Evolutionary conservation across 2,888 invertebrate species (phyloP).

Genomic region (Synergus gifuensis): DNA sequence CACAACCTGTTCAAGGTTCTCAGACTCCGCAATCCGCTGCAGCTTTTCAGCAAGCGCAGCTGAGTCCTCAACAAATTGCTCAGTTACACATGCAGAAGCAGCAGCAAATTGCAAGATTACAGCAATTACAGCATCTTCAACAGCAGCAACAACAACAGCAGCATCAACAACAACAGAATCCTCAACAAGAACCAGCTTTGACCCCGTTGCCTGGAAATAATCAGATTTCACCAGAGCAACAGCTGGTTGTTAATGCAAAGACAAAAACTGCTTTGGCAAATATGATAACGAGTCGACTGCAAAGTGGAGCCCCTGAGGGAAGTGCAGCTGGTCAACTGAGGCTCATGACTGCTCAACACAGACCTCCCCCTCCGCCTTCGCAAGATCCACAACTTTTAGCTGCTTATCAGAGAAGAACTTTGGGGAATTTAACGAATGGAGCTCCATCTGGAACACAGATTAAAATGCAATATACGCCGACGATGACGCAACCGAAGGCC

Average conservation of each 20-base stretch:
- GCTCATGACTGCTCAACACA: conserved; percentile 91
- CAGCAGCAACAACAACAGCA: conserved; percentile 83
- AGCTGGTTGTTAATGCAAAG: conserved; percentile 88
- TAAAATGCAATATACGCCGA: conserved; percentile 74
- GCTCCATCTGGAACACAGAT: conserved; percentile 72
- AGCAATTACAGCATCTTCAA: conserved; percentile 81
- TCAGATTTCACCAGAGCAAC: conserved; percentile 77
- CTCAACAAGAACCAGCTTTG: conserved; percentile 66
- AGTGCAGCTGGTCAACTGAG: conserved; percentile 80
- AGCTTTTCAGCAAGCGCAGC: conserved; percentile 73
- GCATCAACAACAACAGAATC: conserved; percentile 80
- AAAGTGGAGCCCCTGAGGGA: conserved; percentile 79
- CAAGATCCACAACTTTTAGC: conserved; percentile 76
- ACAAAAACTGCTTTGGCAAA: conserved; percentile 97
- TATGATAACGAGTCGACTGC: conserved; percentile 91
- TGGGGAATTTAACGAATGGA: conserved; percentile 80
- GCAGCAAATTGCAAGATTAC: conserved; percentile 71
- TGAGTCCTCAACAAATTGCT: conserved; percentile 77
- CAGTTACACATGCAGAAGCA: conserved; percentile 79
- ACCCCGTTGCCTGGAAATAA: conserved; percentile 69
- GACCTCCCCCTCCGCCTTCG: conserved; percentile 80
- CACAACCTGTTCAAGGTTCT: conserved; percentile 65
- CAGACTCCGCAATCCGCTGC: conserved; percentile 64
- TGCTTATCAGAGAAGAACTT: conserved; percentile 77
- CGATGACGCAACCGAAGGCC: conserved; percentile 80